phyloP scores from a whole-genome alignment of 2,888 invertebrate species.

The Drosophila greeni region DNA sequence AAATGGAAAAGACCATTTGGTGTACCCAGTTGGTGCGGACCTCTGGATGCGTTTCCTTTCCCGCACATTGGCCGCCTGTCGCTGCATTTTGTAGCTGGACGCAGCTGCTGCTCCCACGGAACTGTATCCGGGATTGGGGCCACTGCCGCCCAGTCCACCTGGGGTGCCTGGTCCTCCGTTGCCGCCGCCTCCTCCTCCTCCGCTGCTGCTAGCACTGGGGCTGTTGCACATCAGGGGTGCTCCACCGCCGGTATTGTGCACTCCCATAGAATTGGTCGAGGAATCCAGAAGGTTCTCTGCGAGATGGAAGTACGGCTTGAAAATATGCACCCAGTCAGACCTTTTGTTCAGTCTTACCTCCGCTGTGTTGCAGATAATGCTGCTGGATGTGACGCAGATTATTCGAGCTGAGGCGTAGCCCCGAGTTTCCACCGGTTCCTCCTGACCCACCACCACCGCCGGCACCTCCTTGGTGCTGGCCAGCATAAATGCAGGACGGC shows the following conservation, averaged over 20 bases:
- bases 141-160: slow-evolving; percentile 24
- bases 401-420: slow-evolving; percentile 72
- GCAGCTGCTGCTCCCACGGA: slow-evolving; percentile 47
- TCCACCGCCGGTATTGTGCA: slow-evolving; percentile 52
- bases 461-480: slow-evolving; percentile 79
- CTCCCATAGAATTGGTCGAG: slow-evolving; percentile 66
- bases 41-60: slow-evolving; percentile 99
- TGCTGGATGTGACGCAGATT: slow-evolving; percentile 79
- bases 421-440: slow-evolving; percentile 36
- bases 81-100: slow-evolving; percentile 86
- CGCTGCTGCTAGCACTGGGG: slow-evolving; percentile 69
- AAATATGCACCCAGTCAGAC: not conserved
- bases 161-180: slow-evolving; percentile 30
- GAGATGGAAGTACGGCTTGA: slow-evolving; percentile 19
- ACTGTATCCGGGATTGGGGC: slow-evolving; percentile 49
- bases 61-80: slow-evolving; percentile 95
- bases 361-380: slow-evolving; percentile 77
- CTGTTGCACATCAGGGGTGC: slow-evolving; percentile 72
- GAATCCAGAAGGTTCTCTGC: slow-evolving; percentile 74
- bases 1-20: slow-evolving; percentile 76
- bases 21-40: slow-evolving; percentile 92
- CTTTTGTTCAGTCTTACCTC: slow-evolving; percentile 58
- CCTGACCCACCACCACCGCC: slow-evolving; percentile 40
- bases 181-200: slow-evolving; percentile 37
- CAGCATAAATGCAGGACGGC: slow-evolving; percentile 89